Evolutionary conservation across 1,140 invertebrate genomes (phyloP).

Genomic region (Zaprionus davidi): DNA sequence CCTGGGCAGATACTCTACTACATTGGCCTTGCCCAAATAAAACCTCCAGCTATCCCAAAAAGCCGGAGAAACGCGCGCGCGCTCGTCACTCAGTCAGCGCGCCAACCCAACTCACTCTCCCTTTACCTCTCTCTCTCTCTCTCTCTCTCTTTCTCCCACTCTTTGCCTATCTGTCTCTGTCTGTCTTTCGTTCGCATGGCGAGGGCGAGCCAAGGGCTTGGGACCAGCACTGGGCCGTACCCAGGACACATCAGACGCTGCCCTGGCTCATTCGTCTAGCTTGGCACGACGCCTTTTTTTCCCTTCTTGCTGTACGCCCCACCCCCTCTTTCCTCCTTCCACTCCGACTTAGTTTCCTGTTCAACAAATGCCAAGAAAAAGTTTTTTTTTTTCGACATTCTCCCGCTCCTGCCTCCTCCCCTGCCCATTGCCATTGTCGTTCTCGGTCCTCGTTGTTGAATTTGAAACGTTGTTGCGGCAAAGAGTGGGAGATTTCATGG

Average conservation of each 20-base stretch:
- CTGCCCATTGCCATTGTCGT: slow-evolving; percentile 71
- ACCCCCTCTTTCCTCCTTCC: background rate
- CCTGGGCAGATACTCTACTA: slow-evolving; percentile 55
- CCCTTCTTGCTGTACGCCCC: slow-evolving; percentile 4
- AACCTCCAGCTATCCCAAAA: slow-evolving; percentile 42
- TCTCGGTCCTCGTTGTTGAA: slow-evolving; percentile 60
- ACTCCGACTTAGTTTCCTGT: slow-evolving; percentile 67
- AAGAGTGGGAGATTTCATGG: slow-evolving; percentile 49
- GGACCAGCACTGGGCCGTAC: slow-evolving; percentile 35
- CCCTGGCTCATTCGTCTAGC: slow-evolving; percentile 57
- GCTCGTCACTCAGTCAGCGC: slow-evolving; percentile 69
- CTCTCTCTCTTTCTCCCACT: background rate
- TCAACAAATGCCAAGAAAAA: slow-evolving; percentile 83
- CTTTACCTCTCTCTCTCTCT: background rate
- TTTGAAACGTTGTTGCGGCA: slow-evolving; percentile 80
- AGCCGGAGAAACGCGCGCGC: slow-evolving; percentile 65
- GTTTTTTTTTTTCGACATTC: slow-evolving; percentile 59
- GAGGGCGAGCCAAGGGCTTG: slow-evolving; percentile 53
- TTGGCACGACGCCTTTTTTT: slow-evolving; percentile 64
- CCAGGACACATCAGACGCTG: slow-evolving; percentile 54
- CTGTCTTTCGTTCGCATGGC: slow-evolving; percentile 29
- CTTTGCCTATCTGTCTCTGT: background rate
- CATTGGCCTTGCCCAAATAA: slow-evolving; percentile 80
- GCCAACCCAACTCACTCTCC: slow-evolving; percentile 24
- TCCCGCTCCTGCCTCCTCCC: background rate